Evolutionary conservation across 2,888 invertebrate genomes (phyloP).

Genomic region (Aquatica leii): DNA sequence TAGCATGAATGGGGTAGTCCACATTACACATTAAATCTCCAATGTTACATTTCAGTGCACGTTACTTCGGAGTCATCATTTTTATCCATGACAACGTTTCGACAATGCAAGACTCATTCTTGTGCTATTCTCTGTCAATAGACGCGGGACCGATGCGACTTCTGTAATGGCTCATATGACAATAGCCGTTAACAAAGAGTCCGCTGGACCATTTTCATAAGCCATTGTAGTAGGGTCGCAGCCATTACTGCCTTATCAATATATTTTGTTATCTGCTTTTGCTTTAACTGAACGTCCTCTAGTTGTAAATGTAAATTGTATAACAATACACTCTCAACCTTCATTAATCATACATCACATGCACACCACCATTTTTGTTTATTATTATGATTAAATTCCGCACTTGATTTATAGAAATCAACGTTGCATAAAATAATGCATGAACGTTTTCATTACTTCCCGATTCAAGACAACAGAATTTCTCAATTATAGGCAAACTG

Average conservation of each 20-base stretch:
- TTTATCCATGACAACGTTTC: slow-evolving; percentile 58
- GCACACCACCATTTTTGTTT: background rate
- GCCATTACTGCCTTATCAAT: slow-evolving; percentile 53
- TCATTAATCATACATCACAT: slow-evolving; percentile 1
- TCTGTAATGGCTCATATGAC: slow-evolving; percentile 59
- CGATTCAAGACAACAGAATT: slow-evolving; percentile 27
- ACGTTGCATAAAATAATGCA: background rate
- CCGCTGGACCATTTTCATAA: slow-evolving; percentile 60
- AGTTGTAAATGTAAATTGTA: slow-evolving; percentile 15
- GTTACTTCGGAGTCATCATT: slow-evolving; percentile 56
- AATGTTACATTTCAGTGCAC: slow-evolving; percentile 56
- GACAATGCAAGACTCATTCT: slow-evolving; percentile 56
- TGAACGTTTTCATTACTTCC: slow-evolving; percentile 1
- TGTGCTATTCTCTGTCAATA: slow-evolving; percentile 55
- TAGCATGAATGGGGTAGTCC: slow-evolving; percentile 24
- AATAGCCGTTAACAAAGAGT: slow-evolving; percentile 59
- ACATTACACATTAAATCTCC: slow-evolving; percentile 43
- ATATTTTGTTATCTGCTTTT: slow-evolving; percentile 50
- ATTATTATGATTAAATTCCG: background rate
- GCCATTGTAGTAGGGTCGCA: slow-evolving; percentile 57
- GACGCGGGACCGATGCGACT: slow-evolving; percentile 51
- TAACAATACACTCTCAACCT: slow-evolving; percentile 2
- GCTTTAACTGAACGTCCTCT: slow-evolving; percentile 29
- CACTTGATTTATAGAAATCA: background rate
- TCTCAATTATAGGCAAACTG: slow-evolving; percentile 34